Base-by-base conservation (phyloP, 1,140 invertebrate species). In the Bombus confusus region DNA sequence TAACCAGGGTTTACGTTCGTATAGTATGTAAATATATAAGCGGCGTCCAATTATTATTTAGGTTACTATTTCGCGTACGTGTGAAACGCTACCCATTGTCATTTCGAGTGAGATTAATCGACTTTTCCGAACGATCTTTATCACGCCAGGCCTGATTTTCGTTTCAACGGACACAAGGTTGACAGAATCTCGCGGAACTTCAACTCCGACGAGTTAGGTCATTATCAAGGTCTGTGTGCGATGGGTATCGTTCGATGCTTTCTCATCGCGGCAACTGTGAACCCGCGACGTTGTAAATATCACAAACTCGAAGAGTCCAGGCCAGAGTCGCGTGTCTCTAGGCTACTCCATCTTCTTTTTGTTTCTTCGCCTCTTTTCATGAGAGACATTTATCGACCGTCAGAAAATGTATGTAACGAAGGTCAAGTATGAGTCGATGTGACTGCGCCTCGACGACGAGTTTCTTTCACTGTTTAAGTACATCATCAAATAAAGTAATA, bases 1-100 rank as follows among this genome's bases (percentile, higher is more conserved):
- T 94, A 95, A 95, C 93, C 95, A 95, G 95, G 95, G 95, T 95
- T 95, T 94, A 93, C 86, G 90, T 94, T 93, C 90, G 88, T 92
- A 90, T 92, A 91, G 62, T 88, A 90, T 93, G 92, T 94, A 94
- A 91, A 93, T 94, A 94, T 85, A 87, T 86, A 89, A 87, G 74
- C 82, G 81, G 78, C 73, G 80, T 88, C 87, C 87, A 82, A 88
- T 79, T 90, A 90, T 85, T 78, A 83, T 59, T 69, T 88, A 90
- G 89, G 75, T 83, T 90, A 90, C 71, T 69, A 66, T 87, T 76
- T 80, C 85, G 68, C 83, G 72, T 75, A 84, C 43, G 31, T 83
- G 83, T 87, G 83, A 89, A 90, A 64, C 73, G 73, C 59, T 85
- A 81, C 57, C 88, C 81, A 84, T 84, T 59, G 83, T 90, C 89